Conservation (phyloP, 1,140 invertebrate genomes). For the Melipona quadrifasciata region DNA sequence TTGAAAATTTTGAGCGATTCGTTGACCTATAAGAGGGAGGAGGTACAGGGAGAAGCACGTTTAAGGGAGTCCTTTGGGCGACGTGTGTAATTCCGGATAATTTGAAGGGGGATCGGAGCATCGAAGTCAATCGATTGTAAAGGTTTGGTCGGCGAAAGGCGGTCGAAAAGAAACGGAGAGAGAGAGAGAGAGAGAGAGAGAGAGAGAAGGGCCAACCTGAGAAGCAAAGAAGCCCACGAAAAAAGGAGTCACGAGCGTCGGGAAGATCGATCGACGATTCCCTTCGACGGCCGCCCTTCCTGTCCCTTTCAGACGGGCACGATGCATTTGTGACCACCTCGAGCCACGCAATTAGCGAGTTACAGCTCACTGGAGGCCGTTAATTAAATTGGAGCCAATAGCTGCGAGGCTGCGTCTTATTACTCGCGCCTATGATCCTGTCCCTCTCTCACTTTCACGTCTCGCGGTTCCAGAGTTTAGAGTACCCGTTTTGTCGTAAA, state of each 20-base stretch:
- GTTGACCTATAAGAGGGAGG: not conserved
- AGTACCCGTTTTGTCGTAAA: not conserved
- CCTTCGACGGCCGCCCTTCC: constrained; percentile 61
- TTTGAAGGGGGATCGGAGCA: constrained; percentile 9
- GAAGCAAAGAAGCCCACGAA: constrained; percentile 32
- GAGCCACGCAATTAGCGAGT: constrained; percentile 77
- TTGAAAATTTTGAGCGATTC: not conserved
- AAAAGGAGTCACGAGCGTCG: constrained; percentile 63
- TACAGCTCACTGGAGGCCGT: constrained; percentile 73
- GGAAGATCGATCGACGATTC: constrained; percentile 68
- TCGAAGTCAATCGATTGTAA: constrained; percentile 32
- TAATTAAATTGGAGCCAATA: constrained; percentile 78
- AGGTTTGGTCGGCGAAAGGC: constrained; percentile 19
- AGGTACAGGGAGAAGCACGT: not conserved
- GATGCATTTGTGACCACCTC: constrained; percentile 54
- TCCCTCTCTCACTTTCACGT: not conserved
- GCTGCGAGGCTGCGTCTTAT: constrained; percentile 64
- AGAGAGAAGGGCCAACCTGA: constrained; percentile 3
- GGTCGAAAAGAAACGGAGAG: not conserved
- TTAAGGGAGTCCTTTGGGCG: not conserved
- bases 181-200: not conserved
- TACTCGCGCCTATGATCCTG: constrained; percentile 67
- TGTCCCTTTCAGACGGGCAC: constrained; percentile 46
- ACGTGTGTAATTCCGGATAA: constrained; percentile 39
- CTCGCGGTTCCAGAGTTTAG: not conserved